Percentiles rank a stretch among this genome's conserved stretches.
Conservation (phyloP, 2,888 invertebrate species). For the Copidosoma aretas region DNA sequence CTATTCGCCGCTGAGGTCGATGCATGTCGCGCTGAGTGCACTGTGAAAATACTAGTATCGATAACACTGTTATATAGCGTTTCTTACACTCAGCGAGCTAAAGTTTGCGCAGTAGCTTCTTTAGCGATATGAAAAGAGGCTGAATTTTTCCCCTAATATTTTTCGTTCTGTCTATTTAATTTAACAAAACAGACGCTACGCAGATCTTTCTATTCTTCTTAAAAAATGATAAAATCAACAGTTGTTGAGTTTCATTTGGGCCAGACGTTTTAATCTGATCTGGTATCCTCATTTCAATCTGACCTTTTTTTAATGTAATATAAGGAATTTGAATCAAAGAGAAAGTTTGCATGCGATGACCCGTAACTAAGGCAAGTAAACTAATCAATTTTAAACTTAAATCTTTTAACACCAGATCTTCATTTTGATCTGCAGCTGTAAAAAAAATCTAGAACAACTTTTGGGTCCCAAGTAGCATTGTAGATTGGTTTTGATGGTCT, state of each 20-base stretch:
- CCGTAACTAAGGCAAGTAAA: slow-evolving; percentile 32
- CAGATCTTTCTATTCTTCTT: slow-evolving; percentile 19
- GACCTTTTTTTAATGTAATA: slow-evolving; percentile 18
- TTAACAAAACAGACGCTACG: slow-evolving; percentile 8
- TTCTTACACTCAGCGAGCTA: slow-evolving; percentile 29
- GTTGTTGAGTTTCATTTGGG: slow-evolving; percentile 18
- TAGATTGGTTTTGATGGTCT: slow-evolving; percentile 37
- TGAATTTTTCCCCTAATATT: slow-evolving; percentile 11
- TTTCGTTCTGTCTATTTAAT: slow-evolving; percentile 25
- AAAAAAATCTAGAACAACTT: slow-evolving; percentile 14
- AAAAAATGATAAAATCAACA: slow-evolving; percentile 23
- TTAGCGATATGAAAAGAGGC: slow-evolving; percentile 27
- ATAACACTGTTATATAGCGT: slow-evolving; percentile 19
- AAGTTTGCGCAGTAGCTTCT: slow-evolving; percentile 19
- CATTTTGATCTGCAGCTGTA: too few relatives aligned
- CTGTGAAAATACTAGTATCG: slow-evolving; percentile 16
- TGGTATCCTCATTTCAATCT: slow-evolving; percentile 33
- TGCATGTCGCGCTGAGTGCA: slow-evolving; percentile 34
- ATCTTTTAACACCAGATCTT: slow-evolving; percentile 27
- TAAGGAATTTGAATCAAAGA: slow-evolving; percentile 36
- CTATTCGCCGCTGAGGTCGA: slow-evolving; percentile 31
- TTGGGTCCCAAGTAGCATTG: slow-evolving; percentile 34
- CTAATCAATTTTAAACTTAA: slow-evolving; percentile 31
- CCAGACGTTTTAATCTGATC: slow-evolving; percentile 37
- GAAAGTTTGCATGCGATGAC: slow-evolving; percentile 38